Conservation (phyloP, 2,113 vertebrate species). For the Atractosteus spatula region DNA sequence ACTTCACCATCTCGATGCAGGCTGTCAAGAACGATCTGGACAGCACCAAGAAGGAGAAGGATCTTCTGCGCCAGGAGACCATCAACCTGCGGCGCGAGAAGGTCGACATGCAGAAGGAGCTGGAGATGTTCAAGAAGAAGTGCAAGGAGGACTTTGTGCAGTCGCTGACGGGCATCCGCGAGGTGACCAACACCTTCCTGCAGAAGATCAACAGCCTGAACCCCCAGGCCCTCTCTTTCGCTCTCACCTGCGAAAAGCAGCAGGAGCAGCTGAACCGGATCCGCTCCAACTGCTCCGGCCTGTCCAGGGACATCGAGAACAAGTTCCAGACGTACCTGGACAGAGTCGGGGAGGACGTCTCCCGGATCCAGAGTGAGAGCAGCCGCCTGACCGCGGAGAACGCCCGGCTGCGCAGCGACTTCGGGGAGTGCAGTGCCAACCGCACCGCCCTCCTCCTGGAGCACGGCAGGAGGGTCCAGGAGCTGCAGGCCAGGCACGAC, state of each 20-base stretch:
- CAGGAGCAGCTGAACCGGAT: constrained; percentile 50
- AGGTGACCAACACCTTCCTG: constrained; percentile 59
- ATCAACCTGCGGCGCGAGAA: constrained; percentile 43
- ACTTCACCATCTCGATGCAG: constrained; percentile 54
- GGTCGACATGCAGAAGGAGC: constrained; percentile 45
- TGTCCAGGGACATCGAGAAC: constrained; percentile 57
- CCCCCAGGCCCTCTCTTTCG: constrained; percentile 57
- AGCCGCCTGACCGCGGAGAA: constrained; percentile 51
- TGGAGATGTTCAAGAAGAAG: constrained; percentile 52
- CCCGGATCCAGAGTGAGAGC: constrained; percentile 52
- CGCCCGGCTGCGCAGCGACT: constrained; percentile 17
- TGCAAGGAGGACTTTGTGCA: constrained; percentile 67
- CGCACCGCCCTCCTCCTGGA: constrained; percentile 1
- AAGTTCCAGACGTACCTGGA: constrained; percentile 59
- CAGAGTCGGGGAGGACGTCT: constrained; percentile 50
- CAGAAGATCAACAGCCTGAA: constrained; percentile 60
- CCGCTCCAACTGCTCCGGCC: constrained; percentile 51
- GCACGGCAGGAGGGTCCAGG: constrained; percentile 34
- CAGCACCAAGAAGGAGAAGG: constrained; percentile 40
- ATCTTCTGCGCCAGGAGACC: constrained; percentile 20
- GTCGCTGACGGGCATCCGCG: constrained; percentile 60
- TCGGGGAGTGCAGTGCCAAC: constrained; percentile 40
- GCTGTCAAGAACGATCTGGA: constrained; percentile 49
- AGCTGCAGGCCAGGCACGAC: constrained; percentile 44
- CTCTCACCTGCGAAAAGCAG: constrained; percentile 65